phyloP scores from a whole-genome alignment of 2,113 vertebrate genomes.

The Peromyscus californicus region DNA sequence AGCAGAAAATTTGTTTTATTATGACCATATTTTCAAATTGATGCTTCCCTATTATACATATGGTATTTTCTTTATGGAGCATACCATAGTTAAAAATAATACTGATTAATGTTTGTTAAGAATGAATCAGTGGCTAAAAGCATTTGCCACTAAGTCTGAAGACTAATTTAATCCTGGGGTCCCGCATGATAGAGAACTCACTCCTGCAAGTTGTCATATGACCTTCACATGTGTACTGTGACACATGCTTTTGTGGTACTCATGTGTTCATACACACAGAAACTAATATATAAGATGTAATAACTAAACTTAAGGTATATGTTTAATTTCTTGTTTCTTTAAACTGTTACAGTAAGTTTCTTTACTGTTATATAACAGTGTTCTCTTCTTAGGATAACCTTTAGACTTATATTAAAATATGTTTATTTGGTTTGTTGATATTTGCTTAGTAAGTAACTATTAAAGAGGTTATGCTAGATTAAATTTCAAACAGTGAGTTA shows the following conservation, averaged over 20 bases:
- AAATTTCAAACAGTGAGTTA: neutral
- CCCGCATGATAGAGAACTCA: neutral
- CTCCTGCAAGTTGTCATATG: neutral
- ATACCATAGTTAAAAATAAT: neutral
- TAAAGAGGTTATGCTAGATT: neutral
- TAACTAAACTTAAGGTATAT: neutral
- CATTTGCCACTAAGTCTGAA: neutral
- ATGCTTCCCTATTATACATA: neutral
- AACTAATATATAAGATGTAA: neutral
- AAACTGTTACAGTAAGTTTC: neutral
- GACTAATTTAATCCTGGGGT: neutral
- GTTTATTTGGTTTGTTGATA: neutral
- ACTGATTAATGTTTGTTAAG: neutral
- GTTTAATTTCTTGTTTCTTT: neutral
- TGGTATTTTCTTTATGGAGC: neutral
- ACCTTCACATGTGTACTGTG: neutral
- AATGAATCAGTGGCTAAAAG: neutral
- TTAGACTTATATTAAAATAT: neutral
- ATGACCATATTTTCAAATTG: neutral
- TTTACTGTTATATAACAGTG: neutral
- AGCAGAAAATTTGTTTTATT: conserved; percentile 18
- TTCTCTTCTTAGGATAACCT: conserved; percentile 9
- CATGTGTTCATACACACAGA: too few relatives aligned
- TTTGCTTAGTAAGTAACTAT: neutral
- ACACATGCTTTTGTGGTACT: neutral